Evolutionary conservation across 2,797 vertebrate genomes (phyloP).

Genomic region (Mastacembelus armatus): DNA sequence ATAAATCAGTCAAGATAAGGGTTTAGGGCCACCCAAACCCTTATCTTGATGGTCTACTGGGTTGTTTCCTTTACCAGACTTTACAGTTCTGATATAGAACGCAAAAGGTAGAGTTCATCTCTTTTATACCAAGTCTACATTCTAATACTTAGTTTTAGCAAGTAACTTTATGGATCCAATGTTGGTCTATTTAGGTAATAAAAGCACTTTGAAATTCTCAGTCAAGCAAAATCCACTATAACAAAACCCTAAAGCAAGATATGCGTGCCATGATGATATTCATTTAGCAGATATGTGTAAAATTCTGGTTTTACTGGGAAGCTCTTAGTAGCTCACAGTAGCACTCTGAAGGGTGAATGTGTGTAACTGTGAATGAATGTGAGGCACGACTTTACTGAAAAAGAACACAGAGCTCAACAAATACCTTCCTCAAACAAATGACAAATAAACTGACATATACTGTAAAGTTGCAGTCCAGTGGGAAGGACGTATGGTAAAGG

Average conservation of each 20-base stretch:
- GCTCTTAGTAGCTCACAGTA: neutral
- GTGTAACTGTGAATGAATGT: conserved; percentile 31
- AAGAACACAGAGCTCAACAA: conserved; percentile 21
- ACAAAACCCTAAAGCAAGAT: neutral
- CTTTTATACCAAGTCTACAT: neutral
- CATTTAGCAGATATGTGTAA: neutral
- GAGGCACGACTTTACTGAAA: conserved; percentile 31
- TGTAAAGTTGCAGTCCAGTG: neutral
- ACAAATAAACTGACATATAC: conserved; percentile 1
- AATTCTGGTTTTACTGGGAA: neutral
- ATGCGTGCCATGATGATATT: neutral
- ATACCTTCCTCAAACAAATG: neutral
- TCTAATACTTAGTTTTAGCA: neutral
- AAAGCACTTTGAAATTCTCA: conserved; percentile 12
- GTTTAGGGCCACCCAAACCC: neutral
- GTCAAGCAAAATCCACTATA: neutral
- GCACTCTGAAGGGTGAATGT: neutral
- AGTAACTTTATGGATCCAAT: neutral
- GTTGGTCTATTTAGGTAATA: neutral
- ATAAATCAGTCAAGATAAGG: conserved; percentile 18
- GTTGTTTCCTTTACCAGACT: too few relatives aligned
- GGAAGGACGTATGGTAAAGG: neutral
- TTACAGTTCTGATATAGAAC: too few relatives aligned
- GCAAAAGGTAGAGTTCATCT: too few relatives aligned
- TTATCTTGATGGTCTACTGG: too few relatives aligned